Percentiles rank a stretch among this genome's conserved stretches.
Conservation (phyloP, 2,888 invertebrate species). For the Euclidia mi region DNA sequence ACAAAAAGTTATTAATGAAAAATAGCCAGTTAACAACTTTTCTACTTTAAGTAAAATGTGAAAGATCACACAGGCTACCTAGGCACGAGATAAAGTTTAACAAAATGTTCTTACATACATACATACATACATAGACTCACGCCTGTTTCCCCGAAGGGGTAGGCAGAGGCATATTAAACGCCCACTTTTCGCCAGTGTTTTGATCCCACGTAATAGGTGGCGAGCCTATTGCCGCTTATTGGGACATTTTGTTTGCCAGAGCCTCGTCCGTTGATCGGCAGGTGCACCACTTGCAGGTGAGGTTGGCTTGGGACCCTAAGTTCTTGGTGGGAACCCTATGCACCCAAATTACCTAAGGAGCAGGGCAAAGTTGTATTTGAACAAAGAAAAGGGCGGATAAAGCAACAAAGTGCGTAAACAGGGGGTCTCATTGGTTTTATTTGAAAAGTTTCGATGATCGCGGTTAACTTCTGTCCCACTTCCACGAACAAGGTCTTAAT, state of each 20-base stretch:
- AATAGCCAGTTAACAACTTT: too few species aligned
- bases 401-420: conserved; percentile 81
- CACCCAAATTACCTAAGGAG: conserved; percentile 68
- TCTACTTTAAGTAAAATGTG: neutral
- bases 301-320: too few species aligned
- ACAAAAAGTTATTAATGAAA: too few species aligned
- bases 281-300: too few species aligned
- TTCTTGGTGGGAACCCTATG: too few species aligned
- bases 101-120: conserved; percentile 36
- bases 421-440: conserved; percentile 83
- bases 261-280: too few species aligned
- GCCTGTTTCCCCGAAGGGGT: too few species aligned
- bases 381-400: conserved; percentile 74
- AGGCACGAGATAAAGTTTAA: conserved; percentile 24
- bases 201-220: too few species aligned
- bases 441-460: conserved; percentile 81
- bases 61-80: neutral
- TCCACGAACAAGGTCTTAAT: conserved; percentile 57
- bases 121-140: too few species aligned
- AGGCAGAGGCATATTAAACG: too few species aligned
- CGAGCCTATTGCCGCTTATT: conserved; percentile 51
- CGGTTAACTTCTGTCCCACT: conserved; percentile 70
- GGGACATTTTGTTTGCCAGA: too few species aligned
- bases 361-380: conserved; percentile 73
- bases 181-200: too few species aligned